These are phyloP conservation scores for Chamaea fasciata DNA, from an alignment of 2,113 vertebrate species.

Conservation along the genomic window DNA sequence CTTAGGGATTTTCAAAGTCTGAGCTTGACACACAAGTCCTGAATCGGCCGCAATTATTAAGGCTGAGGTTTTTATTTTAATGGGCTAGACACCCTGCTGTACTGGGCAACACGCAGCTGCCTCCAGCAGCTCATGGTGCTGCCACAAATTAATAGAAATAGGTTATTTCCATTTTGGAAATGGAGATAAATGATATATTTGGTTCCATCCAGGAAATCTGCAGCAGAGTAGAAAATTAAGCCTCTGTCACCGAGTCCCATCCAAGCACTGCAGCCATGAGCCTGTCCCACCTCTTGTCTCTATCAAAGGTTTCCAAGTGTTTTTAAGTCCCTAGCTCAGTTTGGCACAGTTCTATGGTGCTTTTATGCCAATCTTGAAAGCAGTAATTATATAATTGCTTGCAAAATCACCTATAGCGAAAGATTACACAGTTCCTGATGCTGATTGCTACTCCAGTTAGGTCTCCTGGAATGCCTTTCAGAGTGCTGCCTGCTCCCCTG, in stretches of 20 bases:
- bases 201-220: not conserved
- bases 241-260: not conserved
- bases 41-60: not conserved
- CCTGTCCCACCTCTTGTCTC: not conserved
- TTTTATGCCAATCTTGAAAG: not conserved
- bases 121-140: not conserved
- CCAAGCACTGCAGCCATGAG: not conserved
- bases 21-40: not conserved
- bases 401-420: not conserved
- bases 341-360: not conserved
- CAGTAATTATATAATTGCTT: constrained; percentile 10
- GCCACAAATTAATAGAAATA: not conserved
- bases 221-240: not conserved
- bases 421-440: not conserved
- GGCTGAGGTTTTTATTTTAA: not conserved
- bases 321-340: not conserved
- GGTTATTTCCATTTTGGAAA: constrained; percentile 11
- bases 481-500: not conserved
- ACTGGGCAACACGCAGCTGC: not conserved
- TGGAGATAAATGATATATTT: not conserved
- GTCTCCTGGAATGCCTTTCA: not conserved
- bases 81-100: not conserved
- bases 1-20: not conserved
- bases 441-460: not conserved
- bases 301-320: not conserved